Evolutionary conservation across 2,113 vertebrate genomes (phyloP).

Genomic region (Cinclus mexicanus): DNA sequence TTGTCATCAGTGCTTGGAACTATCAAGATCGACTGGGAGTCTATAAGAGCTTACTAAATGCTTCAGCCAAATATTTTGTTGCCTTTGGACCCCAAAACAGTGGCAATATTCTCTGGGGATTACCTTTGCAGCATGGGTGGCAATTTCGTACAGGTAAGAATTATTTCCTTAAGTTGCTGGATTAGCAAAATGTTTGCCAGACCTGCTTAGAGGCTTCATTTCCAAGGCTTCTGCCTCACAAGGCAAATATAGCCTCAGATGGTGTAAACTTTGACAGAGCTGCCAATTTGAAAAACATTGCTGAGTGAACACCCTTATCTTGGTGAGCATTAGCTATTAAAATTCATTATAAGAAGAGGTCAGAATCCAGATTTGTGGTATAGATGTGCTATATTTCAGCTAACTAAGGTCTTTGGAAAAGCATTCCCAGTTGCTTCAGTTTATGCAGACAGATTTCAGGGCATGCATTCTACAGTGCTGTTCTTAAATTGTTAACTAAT

Average conservation of each 20-base stretch:
- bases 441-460: background rate
- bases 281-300: background rate
- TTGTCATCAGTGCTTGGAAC: constrained; percentile 79
- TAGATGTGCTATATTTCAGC: background rate
- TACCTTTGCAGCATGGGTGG: constrained; percentile 87
- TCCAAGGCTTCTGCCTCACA: background rate
- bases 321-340: background rate
- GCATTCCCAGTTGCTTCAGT: background rate
- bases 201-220: background rate
- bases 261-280: background rate
- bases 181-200: background rate
- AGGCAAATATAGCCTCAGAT: background rate
- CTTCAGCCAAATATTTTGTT: constrained; percentile 76
- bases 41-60: constrained; percentile 76
- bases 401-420: background rate
- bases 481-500: background rate
- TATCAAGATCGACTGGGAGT: constrained; percentile 79
- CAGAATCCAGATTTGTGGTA: background rate
- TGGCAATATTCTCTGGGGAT: constrained; percentile 82
- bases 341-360: background rate
- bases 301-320: background rate
- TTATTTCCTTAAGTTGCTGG: background rate
- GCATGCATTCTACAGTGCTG: background rate
- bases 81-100: constrained; percentile 69
- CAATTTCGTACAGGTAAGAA: constrained; percentile 81